Percentiles rank a stretch among this genome's conserved stretches.
Evolutionary conservation across 2,797 vertebrate genomes (phyloP).

Genomic region (Gambelia wislizenii): DNA sequence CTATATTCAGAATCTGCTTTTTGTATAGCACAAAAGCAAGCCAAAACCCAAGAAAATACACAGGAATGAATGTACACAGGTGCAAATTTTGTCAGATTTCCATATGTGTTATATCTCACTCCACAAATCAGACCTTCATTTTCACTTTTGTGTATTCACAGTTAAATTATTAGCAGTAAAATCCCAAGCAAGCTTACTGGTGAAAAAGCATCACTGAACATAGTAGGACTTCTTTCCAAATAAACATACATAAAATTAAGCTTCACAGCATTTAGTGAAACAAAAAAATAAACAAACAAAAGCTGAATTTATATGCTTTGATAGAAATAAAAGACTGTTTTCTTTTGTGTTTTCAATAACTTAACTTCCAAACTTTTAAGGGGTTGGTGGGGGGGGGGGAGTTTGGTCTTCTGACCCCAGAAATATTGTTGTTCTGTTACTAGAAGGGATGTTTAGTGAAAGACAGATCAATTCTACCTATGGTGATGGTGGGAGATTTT

Average conservation of each 20-base stretch:
- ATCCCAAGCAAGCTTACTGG: background rate
- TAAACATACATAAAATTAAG: background rate
- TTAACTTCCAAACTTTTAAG: constrained; percentile 30
- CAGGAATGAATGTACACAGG: fast-evolving
- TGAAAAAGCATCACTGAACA: background rate
- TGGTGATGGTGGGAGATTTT: no score
- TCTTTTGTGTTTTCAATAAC: constrained; percentile 38
- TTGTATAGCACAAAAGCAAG: background rate
- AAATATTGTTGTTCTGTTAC: background rate
- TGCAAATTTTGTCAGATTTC: background rate
- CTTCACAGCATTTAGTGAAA: background rate
- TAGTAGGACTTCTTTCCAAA: background rate
- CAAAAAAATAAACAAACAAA: constrained; percentile 1
- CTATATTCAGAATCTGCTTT: background rate
- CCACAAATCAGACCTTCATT: constrained; percentile 4
- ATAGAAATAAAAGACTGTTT: background rate
- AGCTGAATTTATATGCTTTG: background rate
- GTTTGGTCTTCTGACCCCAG: background rate
- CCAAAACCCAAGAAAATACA: background rate
- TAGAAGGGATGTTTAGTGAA: background rate
- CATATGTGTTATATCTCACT: background rate
- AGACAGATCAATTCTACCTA: no score
- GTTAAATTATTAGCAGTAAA: background rate
- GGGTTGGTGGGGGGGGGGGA: no score
- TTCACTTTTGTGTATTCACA: background rate